These are phyloP conservation scores for Apostichopus californicus DNA, from an alignment of 35 echinoderm and acorn worm genomes.

Conservation along the genomic window DNA sequence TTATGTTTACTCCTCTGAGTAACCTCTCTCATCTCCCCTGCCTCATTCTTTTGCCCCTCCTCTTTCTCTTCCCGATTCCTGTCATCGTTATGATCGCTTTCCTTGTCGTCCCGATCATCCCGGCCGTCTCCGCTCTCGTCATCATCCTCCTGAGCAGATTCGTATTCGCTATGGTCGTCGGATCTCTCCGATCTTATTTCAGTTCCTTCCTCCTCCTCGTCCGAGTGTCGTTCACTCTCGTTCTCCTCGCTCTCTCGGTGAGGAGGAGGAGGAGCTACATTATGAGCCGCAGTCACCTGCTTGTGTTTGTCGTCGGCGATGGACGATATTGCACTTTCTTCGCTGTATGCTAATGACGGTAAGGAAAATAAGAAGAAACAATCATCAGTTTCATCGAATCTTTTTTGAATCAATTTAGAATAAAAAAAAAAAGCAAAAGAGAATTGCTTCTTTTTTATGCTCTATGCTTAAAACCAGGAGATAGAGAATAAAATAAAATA, in stretches of 20 bases:
- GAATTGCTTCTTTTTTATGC: no score
- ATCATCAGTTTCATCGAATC: no score
- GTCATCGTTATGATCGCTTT: conserved; percentile 5
- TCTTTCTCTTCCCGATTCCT: background rate
- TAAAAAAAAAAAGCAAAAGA: no score
- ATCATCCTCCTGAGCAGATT: conserved; percentile 23
- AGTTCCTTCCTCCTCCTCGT: background rate
- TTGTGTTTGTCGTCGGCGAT: conserved; percentile 24
- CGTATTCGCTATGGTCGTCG: background rate
- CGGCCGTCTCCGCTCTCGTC: background rate
- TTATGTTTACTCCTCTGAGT: background rate
- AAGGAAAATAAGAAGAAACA: no score
- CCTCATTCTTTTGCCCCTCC: background rate
- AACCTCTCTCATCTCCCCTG: background rate
- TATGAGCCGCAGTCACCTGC: background rate
- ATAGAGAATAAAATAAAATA: no score
- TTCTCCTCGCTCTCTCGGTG: background rate
- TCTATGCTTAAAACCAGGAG: no score
- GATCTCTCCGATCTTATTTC: background rate
- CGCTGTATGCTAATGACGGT: conserved; percentile 7
- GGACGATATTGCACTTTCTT: conserved; percentile 49
- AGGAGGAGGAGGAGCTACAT: background rate
- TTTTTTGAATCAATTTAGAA: no score
- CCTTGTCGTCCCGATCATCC: background rate
- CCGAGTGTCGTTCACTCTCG: no score